phyloP scores from a whole-genome alignment of 2,888 invertebrate species.

The Hoplodrina blanda region DNA sequence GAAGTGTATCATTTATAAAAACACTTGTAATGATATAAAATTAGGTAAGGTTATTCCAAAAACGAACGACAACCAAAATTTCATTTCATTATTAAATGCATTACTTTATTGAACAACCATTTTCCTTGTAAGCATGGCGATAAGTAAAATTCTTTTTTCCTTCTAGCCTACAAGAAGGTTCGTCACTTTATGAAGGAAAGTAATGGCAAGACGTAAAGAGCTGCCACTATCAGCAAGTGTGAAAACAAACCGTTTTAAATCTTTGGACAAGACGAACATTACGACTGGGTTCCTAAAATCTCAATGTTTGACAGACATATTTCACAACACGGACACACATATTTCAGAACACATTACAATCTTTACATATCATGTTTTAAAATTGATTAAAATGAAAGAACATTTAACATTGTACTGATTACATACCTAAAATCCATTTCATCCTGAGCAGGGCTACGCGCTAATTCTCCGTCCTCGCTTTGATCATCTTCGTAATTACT shows the following conservation, averaged over 20 bases:
- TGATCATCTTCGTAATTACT: slow-evolving; percentile 92
- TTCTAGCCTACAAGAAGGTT: background rate
- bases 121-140: slow-evolving; percentile 35
- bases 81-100: background rate
- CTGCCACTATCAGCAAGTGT: background rate
- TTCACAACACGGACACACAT: slow-evolving; percentile 31
- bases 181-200: background rate
- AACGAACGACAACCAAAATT: background rate
- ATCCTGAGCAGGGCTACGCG: slow-evolving; percentile 93
- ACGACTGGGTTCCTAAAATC: background rate
- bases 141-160: slow-evolving; percentile 24
- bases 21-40: background rate
- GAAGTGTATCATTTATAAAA: background rate
- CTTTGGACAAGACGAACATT: background rate
- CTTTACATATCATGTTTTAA: background rate
- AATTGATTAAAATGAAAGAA: background rate
- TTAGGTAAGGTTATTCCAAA: background rate
- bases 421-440: slow-evolving; percentile 90
- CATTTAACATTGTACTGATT: background rate
- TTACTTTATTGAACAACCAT: slow-evolving; percentile 8
- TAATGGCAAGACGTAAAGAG: background rate
- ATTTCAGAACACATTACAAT: background rate
- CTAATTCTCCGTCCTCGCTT: slow-evolving; percentile 96
- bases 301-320: slow-evolving; percentile 35
- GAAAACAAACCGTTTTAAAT: background rate